Evolutionary conservation across 2,797 vertebrate species (phyloP).

Genomic region (Microcaecilia unicolor): DNA sequence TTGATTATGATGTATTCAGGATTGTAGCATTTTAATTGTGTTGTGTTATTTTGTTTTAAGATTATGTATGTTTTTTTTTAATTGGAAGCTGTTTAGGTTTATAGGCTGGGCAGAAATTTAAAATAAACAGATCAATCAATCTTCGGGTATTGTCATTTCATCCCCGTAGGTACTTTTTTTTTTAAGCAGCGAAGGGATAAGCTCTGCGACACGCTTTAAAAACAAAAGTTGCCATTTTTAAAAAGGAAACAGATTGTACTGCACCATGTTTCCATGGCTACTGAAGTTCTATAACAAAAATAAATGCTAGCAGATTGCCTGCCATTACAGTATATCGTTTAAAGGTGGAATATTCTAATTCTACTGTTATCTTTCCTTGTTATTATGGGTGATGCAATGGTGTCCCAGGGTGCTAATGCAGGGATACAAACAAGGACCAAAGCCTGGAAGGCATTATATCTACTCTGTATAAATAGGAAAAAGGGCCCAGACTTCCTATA

Average conservation of each 20-base stretch:
- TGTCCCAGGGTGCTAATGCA: background rate
- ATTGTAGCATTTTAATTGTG: too few species aligned
- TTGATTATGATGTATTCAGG: too few species aligned
- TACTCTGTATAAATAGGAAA: too few species aligned
- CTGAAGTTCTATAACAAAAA: constrained; percentile 17
- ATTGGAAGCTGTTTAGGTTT: too few species aligned
- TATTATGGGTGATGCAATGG: background rate
- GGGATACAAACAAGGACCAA: constrained; percentile 12
- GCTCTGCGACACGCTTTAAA: background rate
- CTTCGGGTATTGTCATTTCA: too few species aligned
- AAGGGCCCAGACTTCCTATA: too few species aligned
- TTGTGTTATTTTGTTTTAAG: too few species aligned
- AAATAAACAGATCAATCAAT: too few species aligned
- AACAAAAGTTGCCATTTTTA: constrained; percentile 7
- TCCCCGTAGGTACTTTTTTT: too few species aligned
- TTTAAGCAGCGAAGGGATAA: background rate
- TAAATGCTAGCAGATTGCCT: constrained; percentile 15
- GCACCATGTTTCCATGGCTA: constrained; percentile 21
- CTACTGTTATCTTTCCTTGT: background rate
- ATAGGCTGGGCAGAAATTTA: too few species aligned
- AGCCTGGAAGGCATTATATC: accelerated
- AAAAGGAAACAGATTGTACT: constrained; percentile 14
- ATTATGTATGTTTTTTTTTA: too few species aligned
- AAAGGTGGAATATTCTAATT: constrained; percentile 7
- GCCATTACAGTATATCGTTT: constrained; percentile 7